Percentiles rank a stretch among this genome's conserved stretches.
Conservation (phyloP, 1,140 invertebrate genomes). For the Drosophila orena region DNA sequence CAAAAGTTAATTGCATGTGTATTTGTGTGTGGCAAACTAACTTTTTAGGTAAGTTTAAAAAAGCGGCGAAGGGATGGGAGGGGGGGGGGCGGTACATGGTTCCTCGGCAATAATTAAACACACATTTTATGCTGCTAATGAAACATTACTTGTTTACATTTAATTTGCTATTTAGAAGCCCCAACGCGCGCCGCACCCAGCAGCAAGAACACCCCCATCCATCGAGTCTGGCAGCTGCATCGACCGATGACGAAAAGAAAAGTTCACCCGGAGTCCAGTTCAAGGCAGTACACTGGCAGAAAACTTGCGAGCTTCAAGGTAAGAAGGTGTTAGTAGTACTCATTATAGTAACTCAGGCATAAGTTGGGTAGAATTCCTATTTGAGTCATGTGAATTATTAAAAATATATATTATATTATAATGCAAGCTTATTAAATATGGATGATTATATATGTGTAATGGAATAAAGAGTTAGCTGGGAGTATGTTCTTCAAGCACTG, state of each 20-base stretch:
- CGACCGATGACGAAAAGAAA: slow-evolving; percentile 34
- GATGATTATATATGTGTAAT: no score
- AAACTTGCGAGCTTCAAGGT: background rate
- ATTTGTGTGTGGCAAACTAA: slow-evolving; percentile 57
- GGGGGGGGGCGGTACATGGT: background rate
- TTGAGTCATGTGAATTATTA: no score
- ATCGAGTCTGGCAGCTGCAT: slow-evolving; percentile 21
- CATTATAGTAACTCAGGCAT: no score
- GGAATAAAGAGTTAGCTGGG: no score
- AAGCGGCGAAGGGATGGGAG: background rate
- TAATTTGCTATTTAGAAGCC: slow-evolving; percentile 75
- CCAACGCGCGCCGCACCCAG: slow-evolving; percentile 14
- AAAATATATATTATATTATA: no score
- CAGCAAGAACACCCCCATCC: background rate
- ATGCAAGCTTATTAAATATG: no score
- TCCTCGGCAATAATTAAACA: slow-evolving; percentile 72
- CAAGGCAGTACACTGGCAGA: background rate
- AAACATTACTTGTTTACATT: slow-evolving; percentile 83
- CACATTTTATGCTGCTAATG: slow-evolving; percentile 82
- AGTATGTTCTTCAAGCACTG: no score
- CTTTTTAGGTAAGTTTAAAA: slow-evolving; percentile 79
- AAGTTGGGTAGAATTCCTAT: no score
- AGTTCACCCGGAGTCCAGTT: slow-evolving; percentile 17
- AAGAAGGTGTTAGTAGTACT: no score
- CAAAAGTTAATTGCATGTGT: slow-evolving; percentile 80